Evolutionary conservation across 2,888 invertebrate species (phyloP).

Genomic region (Meteorus colon): DNA sequence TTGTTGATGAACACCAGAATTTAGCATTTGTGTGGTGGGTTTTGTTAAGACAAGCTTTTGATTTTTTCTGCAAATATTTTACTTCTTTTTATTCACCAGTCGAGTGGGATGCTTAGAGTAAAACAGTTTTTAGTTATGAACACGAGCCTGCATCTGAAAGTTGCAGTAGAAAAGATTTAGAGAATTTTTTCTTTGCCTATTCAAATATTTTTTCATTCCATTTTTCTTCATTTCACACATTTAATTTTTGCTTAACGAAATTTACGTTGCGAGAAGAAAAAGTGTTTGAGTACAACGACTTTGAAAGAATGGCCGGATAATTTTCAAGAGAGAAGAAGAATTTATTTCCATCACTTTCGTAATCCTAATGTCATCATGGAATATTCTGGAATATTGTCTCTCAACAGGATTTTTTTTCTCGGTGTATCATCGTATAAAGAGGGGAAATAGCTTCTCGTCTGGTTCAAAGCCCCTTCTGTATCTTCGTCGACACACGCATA

Average conservation of each 20-base stretch:
- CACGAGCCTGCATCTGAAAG: no score
- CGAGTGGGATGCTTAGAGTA: no score
- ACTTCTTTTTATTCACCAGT: no score
- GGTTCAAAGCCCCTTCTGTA: slow-evolving; percentile 12
- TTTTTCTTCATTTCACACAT: neutral
- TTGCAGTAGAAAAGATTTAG: no score
- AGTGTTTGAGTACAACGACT: neutral
- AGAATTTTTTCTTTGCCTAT: no score
- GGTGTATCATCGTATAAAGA: slow-evolving; percentile 11
- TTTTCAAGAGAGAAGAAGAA: neutral
- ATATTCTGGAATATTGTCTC: slow-evolving; percentile 6
- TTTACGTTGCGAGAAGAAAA: neutral
- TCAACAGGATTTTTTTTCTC: neutral
- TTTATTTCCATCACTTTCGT: neutral
- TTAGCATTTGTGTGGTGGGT: no score
- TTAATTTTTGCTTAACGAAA: neutral
- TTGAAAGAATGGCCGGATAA: neutral
- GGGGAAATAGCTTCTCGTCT: slow-evolving; percentile 10
- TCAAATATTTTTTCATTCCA: neutral
- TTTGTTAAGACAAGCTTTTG: no score
- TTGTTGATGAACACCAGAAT: no score
- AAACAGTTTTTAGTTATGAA: no score
- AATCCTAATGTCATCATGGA: slow-evolving; percentile 10
- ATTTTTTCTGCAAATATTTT: no score
- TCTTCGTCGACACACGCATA: slow-evolving; percentile 5